These are phyloP conservation scores for Cyprinodon tularosa DNA, from an alignment of 2,113 vertebrate genomes.

Conservation along the genomic window DNA sequence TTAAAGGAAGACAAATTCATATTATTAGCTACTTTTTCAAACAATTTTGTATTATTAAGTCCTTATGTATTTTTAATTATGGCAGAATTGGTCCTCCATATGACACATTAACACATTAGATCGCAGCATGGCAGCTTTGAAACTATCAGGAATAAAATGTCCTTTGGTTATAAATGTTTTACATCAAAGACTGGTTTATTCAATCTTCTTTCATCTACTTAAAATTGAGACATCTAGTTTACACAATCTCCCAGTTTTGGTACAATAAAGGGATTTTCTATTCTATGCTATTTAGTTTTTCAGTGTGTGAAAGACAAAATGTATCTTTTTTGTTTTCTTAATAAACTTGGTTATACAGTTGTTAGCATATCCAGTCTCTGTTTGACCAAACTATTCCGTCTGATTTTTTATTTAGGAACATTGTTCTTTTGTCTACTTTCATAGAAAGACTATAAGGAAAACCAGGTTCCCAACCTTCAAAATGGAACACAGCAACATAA, in stretches of 20 bases:
- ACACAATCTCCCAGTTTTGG: too few species aligned
- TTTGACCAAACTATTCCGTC: neutral
- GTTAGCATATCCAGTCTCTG: neutral
- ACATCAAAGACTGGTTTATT: neutral
- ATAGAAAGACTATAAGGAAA: neutral
- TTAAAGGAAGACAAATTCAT: too few species aligned
- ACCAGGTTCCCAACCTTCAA: neutral
- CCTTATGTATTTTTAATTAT: too few species aligned
- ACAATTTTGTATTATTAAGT: too few species aligned
- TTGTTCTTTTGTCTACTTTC: neutral
- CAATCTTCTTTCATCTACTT: neutral
- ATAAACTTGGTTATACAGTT: neutral
- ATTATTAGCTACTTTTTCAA: too few species aligned
- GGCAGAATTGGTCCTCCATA: too few species aligned
- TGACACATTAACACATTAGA: neutral
- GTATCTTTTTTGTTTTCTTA: neutral
- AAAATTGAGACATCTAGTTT: neutral
- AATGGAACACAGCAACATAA: neutral
- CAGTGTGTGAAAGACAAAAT: neutral
- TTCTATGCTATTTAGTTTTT: too few species aligned
- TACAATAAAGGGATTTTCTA: too few species aligned
- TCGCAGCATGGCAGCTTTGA: too few species aligned
- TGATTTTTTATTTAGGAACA: neutral
- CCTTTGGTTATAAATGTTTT: neutral
- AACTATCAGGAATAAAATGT: neutral